Conservation (phyloP, 1,140 invertebrate genomes). For the Dryas iulia region DNA sequence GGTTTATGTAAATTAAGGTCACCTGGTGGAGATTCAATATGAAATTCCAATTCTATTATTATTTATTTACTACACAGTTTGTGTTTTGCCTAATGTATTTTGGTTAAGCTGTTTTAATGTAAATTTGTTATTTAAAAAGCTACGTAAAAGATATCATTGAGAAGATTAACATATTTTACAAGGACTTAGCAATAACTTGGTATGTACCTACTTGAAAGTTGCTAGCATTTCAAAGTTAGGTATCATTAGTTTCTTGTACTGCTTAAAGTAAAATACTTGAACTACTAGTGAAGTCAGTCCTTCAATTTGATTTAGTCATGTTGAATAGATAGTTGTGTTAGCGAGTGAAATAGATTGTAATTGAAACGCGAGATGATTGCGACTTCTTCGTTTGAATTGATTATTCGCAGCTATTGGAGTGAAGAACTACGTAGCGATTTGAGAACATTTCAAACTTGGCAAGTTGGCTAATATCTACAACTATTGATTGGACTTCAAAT, state of each 20-base stretch:
- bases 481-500: neutral
- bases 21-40: conserved; percentile 13
- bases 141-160: neutral
- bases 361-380: conserved; percentile 17
- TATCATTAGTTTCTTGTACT: neutral
- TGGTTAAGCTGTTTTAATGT: neutral
- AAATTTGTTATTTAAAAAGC: neutral
- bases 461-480: neutral
- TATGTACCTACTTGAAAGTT: neutral
- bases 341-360: conserved; percentile 8
- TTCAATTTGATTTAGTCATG: neutral
- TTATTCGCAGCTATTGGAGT: conserved; percentile 12
- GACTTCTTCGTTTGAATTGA: conserved; percentile 15
- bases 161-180: neutral
- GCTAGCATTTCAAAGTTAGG: neutral
- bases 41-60: neutral
- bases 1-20: conserved; percentile 27
- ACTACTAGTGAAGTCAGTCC: neutral
- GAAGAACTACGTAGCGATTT: conserved; percentile 6
- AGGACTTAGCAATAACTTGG: neutral
- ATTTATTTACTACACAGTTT: too few relatives aligned
- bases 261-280: neutral
- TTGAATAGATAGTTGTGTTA: neutral
- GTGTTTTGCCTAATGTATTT: neutral
- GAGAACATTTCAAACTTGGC: conserved; percentile 10